A percentile compares a stretch with the other conserved stretches of the same genome.
Evolutionary conservation across 2,797 vertebrate genomes (phyloP).

Genomic region (Champsocephalus esox): DNA sequence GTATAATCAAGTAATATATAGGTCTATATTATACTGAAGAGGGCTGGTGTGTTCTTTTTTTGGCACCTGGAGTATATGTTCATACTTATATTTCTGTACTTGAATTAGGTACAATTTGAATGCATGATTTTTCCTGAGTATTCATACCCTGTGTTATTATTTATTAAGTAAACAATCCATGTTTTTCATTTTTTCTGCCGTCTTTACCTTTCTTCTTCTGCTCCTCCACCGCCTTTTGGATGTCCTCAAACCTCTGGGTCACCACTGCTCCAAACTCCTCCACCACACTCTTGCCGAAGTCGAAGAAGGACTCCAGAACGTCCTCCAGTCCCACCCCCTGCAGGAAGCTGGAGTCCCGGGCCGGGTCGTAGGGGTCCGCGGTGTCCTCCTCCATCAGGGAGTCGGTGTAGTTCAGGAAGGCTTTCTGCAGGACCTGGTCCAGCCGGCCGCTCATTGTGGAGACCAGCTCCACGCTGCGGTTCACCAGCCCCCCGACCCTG

Average conservation of each 20-base stretch:
- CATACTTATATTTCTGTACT: too few relatives aligned
- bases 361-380: slow-evolving; percentile 66
- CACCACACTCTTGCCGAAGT: slow-evolving; percentile 88
- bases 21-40: too few relatives aligned
- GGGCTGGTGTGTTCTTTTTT: too few relatives aligned
- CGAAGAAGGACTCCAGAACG: slow-evolving; percentile 88
- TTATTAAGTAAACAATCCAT: background rate
- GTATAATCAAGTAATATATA: too few relatives aligned
- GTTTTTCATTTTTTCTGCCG: background rate
- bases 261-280: slow-evolving; percentile 88
- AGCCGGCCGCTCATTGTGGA: slow-evolving; percentile 85
- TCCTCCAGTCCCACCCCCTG: slow-evolving; percentile 85
- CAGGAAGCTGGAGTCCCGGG: slow-evolving; percentile 71
- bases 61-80: too few relatives aligned
- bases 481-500: slow-evolving; percentile 84
- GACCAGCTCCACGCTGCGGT: slow-evolving; percentile 85
- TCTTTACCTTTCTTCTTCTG: slow-evolving; percentile 81
- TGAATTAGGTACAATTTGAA: too few relatives aligned
- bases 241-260: slow-evolving; percentile 81
- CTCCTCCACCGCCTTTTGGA: slow-evolving; percentile 70
- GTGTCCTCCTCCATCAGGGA: slow-evolving; percentile 37
- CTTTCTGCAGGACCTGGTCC: slow-evolving; percentile 85
- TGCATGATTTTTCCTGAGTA: too few relatives aligned
- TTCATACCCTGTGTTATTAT: too few relatives aligned
- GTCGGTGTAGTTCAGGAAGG: slow-evolving; percentile 82